phyloP scores from a whole-genome alignment of 1,140 invertebrate genomes.

The Potamilus streckersoni region DNA sequence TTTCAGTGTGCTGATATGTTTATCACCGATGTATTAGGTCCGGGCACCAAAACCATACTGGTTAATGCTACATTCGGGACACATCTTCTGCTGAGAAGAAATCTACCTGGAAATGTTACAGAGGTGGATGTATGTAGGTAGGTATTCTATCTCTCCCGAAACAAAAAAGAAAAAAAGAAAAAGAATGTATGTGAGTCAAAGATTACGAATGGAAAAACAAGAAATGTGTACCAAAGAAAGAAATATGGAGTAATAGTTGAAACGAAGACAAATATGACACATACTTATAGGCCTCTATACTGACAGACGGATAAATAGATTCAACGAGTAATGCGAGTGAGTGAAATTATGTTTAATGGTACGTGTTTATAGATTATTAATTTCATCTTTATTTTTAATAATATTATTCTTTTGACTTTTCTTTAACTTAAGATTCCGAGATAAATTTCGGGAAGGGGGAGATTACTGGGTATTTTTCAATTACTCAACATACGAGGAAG shows the following conservation, averaged over 20 bases:
- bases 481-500: constrained; percentile 32
- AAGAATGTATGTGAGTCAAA: no score
- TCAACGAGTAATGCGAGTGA: neutral
- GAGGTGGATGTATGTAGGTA: constrained; percentile 46
- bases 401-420: neutral
- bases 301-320: neutral
- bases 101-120: neutral
- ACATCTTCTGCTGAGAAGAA: constrained; percentile 27
- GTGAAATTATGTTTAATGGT: no score
- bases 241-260: neutral
- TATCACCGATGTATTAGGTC: constrained; percentile 19
- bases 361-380: neutral
- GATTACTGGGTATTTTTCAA: constrained; percentile 59
- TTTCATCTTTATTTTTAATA: neutral
- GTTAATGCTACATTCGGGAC: constrained; percentile 51
- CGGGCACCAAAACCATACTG: constrained; percentile 36
- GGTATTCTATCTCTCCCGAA: neutral
- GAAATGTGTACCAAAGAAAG: neutral
- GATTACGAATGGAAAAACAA: neutral
- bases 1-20: constrained; percentile 45
- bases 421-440: constrained; percentile 34
- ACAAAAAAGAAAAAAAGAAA: no score
- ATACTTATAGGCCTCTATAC: neutral
- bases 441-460: constrained; percentile 49
- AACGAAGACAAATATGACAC: neutral